A percentile compares a stretch with the other conserved stretches of the same genome.
phyloP scores from a whole-genome alignment of 1,140 invertebrate genomes.

The Drosophila sulfurigaster region DNA sequence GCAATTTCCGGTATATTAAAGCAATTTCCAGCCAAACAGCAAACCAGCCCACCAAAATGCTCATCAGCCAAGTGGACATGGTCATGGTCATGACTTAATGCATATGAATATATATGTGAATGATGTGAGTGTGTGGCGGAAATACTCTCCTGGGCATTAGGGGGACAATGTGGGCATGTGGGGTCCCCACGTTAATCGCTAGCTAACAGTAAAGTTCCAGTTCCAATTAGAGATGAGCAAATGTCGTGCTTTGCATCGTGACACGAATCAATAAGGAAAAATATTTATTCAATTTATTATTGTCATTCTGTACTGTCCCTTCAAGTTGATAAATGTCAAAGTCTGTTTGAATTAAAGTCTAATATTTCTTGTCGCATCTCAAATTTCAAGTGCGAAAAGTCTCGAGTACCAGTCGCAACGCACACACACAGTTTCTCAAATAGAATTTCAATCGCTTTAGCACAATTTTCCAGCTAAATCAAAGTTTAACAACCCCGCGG shows the following conservation, averaged over 20 bases:
- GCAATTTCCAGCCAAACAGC: constrained; percentile 73
- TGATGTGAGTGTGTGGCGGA: constrained; percentile 48
- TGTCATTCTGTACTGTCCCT: background rate
- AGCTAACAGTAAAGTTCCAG: constrained; percentile 16
- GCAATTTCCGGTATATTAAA: constrained; percentile 82
- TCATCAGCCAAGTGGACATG: constrained; percentile 19
- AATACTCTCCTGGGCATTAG: constrained; percentile 69
- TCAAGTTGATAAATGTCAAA: constrained; percentile 3
- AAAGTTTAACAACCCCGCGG: constrained; percentile 61
- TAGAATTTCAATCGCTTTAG: constrained; percentile 43
- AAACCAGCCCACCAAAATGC: background rate
- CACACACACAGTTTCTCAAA: constrained; percentile 8
- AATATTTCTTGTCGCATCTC: background rate
- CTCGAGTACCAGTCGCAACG: background rate
- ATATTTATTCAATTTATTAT: background rate
- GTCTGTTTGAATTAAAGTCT: constrained; percentile 3
- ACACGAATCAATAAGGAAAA: constrained; percentile 3
- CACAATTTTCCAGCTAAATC: constrained; percentile 67
- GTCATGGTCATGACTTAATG: constrained; percentile 69
- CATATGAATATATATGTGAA: constrained; percentile 62
- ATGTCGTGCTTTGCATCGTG: constrained; percentile 9
- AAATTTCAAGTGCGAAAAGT: background rate
- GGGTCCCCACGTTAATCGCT: constrained; percentile 2
- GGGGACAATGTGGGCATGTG: constrained; percentile 31
- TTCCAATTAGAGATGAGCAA: constrained; percentile 12